These are phyloP conservation scores for Scolopax bukidnonensis DNA, from an alignment of 2,797 vertebrate genomes.

Conservation along the genomic window DNA sequence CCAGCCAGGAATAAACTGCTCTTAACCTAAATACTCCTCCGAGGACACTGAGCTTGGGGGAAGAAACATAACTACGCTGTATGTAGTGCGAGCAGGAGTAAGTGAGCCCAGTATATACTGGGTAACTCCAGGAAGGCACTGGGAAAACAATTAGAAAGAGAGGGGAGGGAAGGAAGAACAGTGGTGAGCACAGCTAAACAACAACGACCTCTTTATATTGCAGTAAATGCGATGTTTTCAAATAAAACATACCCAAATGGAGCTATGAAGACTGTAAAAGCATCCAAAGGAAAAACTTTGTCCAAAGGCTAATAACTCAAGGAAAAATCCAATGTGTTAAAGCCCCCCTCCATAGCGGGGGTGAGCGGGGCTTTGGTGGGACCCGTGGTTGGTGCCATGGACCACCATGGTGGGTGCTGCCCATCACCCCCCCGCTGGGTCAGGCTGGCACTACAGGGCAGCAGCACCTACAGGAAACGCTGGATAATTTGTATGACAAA, in stretches of 20 bases:
- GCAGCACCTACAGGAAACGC: not conserved
- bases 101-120: not conserved
- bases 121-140: not conserved
- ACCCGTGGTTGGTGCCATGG: not conserved
- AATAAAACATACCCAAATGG: not conserved
- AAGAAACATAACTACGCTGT: not conserved
- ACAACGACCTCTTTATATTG: not conserved
- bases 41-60: conserved; percentile 46
- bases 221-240: not conserved
- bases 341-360: accelerated
- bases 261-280: not conserved
- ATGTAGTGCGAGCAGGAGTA: not conserved
- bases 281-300: not conserved
- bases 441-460: not conserved
- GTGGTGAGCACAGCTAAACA: not conserved
- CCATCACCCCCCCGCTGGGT: not conserved
- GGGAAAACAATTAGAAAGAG: not conserved
- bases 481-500: not conserved
- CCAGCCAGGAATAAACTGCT: conserved; percentile 49
- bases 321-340: not conserved
- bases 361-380: not conserved
- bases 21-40: conserved; percentile 62
- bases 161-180: not conserved
- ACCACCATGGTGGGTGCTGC: accelerated
- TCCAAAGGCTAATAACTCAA: not conserved